Percentiles rank a stretch among this genome's conserved stretches.
Conservation (phyloP, 53 echinoderm and acorn worm genomes). For the Paracentrotus lividus region DNA sequence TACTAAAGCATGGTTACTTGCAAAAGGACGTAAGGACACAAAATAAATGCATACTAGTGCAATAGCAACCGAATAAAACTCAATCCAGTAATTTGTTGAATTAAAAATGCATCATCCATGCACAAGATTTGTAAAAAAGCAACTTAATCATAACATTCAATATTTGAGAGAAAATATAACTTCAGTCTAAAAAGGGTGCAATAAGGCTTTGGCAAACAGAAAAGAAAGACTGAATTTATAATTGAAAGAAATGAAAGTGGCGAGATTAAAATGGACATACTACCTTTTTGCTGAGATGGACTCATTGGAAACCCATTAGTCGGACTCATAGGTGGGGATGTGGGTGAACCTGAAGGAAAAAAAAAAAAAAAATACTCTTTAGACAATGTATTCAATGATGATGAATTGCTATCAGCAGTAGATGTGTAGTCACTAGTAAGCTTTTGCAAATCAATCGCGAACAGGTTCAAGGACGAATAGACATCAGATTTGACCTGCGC, state of each 20-base stretch:
- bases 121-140: not conserved
- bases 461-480: no score
- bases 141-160: not conserved
- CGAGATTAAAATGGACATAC: not conserved
- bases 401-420: not conserved
- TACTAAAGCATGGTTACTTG: not conserved
- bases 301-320: conserved; percentile 61
- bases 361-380: not conserved
- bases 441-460: no score
- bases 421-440: not conserved
- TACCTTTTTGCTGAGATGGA: conserved; percentile 65
- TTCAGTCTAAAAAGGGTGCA: not conserved
- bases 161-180: not conserved
- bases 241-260: not conserved
- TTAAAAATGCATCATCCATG: conserved; percentile 18
- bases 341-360: conserved; percentile 42
- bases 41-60: not conserved
- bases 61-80: not conserved
- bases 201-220: not conserved
- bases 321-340: conserved; percentile 63
- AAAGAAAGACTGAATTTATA: not conserved
- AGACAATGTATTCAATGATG: not conserved
- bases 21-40: not conserved
- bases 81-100: not conserved
- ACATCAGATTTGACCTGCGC: no score